Evolutionary conservation across 2,797 vertebrate genomes (phyloP), one percentile per base, ranked within the genome.

Genomic region (Halcyon chelicuti): DNA sequence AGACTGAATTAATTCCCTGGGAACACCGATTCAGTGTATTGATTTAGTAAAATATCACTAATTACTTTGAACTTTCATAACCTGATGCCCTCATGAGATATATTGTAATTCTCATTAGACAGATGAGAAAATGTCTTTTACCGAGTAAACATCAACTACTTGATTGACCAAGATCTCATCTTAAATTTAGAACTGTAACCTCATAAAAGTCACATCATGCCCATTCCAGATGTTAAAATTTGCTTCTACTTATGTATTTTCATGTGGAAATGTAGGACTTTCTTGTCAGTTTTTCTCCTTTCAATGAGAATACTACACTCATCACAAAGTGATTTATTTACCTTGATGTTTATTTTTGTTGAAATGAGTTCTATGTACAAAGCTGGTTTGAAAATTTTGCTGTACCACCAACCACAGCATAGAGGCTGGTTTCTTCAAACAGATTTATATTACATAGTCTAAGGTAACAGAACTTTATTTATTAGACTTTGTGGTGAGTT

Each of bases 1-100:
- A 31, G 15, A 54, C 14, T 60, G 76, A 88, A 82, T 76, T 70
- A 85, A 79, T 95, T 93, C 12, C 25, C 15, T n/a, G 22, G 40
- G 28, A 78, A 60, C 2, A 2, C 2, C 9, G 67, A 39, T 57
- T 54, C 16, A 46, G 44, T 8, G 15, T 87, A 90, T 12, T 82
- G 52, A 85, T 80, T 67, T 67, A 42, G 22, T 70, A 70, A 77
- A 87, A 47, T 82, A 55, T 67, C 80, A 28, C 8, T 87, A 87
- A 94, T 93, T 85, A 57, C 35, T 94, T 75, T 87, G 71, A 91
- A 90, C 25, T 57, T 89, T 37, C 57, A 23, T 37, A 79, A 73
- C 14, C 47, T 37, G 20, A 26, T 21, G 33, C 10, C 44, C 10
- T 70, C 37, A 31, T 46, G 37, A 88, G 37, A 14, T 80, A 33